Conservation (phyloP, 2,797 vertebrate species). For the Pangasius macronema region DNA sequence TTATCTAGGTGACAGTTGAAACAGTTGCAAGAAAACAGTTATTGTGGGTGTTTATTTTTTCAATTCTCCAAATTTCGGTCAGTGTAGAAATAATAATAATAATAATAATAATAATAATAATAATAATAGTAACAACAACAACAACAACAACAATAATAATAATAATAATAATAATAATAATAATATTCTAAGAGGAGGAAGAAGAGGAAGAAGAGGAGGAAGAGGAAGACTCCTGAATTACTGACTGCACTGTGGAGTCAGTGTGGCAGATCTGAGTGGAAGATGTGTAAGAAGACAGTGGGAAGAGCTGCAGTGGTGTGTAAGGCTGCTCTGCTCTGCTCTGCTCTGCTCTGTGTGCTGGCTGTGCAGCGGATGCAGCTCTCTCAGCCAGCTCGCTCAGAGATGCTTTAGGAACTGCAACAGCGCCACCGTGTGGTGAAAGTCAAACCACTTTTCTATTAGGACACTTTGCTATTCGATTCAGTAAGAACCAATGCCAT, state of each 20-base stretch:
- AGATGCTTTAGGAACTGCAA: conserved; percentile 15
- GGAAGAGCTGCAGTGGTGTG: background rate
- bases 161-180: background rate
- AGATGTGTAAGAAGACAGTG: too few relatives aligned
- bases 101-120: background rate
- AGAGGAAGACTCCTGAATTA: background rate
- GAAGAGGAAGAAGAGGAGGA: too few relatives aligned
- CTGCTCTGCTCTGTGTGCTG: background rate
- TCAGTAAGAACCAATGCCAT: background rate
- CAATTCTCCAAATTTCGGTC: background rate
- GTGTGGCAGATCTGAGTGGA: background rate
- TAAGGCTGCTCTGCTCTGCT: background rate
- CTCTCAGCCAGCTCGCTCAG: too few relatives aligned
- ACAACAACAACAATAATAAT: background rate
- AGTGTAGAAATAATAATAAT: background rate
- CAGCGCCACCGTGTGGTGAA: conserved; percentile 41
- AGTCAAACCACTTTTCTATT: background rate
- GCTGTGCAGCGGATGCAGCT: background rate
- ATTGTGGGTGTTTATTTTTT: background rate
- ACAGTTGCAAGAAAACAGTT: background rate
- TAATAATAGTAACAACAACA: background rate
- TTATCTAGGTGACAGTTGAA: too few relatives aligned
- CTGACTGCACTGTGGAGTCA: background rate
- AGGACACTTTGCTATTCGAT: too few relatives aligned
- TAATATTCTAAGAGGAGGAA: too few relatives aligned